A percentile compares a stretch with the other conserved stretches of the same genome.
Conservation (phyloP, 1,140 invertebrate genomes). For the Nilaparvata lugens region DNA sequence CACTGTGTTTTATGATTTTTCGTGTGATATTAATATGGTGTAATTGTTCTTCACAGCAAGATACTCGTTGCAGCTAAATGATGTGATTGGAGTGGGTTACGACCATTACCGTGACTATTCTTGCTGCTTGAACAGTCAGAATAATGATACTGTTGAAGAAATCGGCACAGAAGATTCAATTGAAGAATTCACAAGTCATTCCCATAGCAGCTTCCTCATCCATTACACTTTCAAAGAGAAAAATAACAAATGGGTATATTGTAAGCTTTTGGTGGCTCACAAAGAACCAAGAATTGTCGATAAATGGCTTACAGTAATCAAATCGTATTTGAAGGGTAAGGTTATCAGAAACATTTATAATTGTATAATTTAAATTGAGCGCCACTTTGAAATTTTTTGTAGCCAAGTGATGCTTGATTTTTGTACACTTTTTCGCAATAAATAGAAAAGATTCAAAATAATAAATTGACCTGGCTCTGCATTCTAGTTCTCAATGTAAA, state of each 20-base stretch:
- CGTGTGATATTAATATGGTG: too few species aligned
- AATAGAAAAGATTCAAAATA: neutral
- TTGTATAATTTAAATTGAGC: slow-evolving; percentile 8
- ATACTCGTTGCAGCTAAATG: slow-evolving; percentile 41
- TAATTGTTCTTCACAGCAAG: slow-evolving; percentile 35
- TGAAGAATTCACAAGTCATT: slow-evolving; percentile 9
- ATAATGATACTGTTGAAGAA: neutral
- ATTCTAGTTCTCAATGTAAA: neutral
- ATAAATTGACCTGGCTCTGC: neutral
- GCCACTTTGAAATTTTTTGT: slow-evolving; percentile 20
- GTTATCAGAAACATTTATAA: neutral
- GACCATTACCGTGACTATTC: slow-evolving; percentile 33
- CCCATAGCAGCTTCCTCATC: slow-evolving; percentile 37
- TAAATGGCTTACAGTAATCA: slow-evolving; percentile 51
- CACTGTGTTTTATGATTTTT: too few species aligned
- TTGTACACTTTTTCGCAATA: neutral
- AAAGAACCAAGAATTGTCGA: slow-evolving; percentile 48
- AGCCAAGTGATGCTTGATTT: neutral
- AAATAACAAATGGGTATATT: slow-evolving; percentile 50
- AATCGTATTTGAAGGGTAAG: slow-evolving; percentile 41
- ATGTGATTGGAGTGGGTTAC: slow-evolving; percentile 43
- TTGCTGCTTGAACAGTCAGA: slow-evolving; percentile 22
- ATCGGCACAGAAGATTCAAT: slow-evolving; percentile 11
- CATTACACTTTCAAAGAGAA: slow-evolving; percentile 49
- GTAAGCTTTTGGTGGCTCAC: slow-evolving; percentile 47